A percentile compares a stretch with the other conserved stretches of the same genome.
These are phyloP conservation scores for Drosophila tsacasi DNA, from an alignment of 1,140 invertebrate genomes.

Conservation along the genomic window DNA sequence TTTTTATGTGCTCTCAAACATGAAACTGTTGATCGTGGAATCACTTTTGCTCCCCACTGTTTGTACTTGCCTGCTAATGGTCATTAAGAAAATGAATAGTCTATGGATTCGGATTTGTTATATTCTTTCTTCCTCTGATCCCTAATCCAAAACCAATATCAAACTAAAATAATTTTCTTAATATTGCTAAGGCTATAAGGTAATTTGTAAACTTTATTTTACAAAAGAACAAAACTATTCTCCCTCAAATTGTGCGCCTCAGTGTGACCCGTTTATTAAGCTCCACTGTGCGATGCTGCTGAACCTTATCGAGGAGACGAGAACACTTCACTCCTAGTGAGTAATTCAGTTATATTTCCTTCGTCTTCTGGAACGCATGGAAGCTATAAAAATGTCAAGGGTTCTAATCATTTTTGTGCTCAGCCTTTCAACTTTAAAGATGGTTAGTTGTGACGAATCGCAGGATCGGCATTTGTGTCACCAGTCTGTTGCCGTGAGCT, in stretches of 20 bases:
- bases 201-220: no score
- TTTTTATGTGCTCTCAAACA: no score
- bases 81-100: neutral
- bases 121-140: neutral
- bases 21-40: no score
- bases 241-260: neutral
- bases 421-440: neutral
- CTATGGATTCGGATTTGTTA: neutral
- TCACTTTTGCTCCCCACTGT: no score
- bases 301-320: neutral
- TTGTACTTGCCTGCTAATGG: neutral
- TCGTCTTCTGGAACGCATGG: neutral
- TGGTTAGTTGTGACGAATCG: neutral
- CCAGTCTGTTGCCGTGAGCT: neutral
- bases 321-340: neutral
- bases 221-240: neutral
- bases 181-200: no score
- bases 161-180: no score
- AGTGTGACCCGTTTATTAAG: neutral
- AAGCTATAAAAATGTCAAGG: constrained; percentile 1
- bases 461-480: constrained; percentile 18
- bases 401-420: neutral
- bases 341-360: constrained; percentile 11
- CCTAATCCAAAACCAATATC: neutral
- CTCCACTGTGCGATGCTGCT: neutral